phyloP scores from a whole-genome alignment of 2,113 vertebrate species.

The Grammomys surdaster region DNA sequence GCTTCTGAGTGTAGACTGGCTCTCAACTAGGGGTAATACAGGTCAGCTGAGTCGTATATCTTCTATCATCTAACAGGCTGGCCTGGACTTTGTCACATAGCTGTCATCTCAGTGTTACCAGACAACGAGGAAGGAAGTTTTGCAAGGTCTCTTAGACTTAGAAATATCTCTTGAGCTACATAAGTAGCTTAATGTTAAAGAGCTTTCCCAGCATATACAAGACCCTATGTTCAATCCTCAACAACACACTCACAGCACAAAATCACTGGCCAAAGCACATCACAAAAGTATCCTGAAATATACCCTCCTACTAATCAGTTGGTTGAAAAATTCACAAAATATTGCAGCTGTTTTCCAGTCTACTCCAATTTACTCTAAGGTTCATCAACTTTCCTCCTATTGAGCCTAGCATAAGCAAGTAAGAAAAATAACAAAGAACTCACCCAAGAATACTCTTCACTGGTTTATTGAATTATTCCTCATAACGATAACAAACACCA shows the following conservation, averaged over 20 bases:
- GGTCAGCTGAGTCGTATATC: background rate
- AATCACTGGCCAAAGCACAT: constrained; percentile 27
- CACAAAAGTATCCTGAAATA: constrained; percentile 40
- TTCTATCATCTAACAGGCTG: constrained; percentile 18
- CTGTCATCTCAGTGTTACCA: background rate
- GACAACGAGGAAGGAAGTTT: background rate
- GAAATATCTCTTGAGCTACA: background rate
- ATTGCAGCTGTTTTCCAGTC: background rate
- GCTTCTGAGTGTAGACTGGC: background rate
- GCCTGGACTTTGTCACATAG: background rate
- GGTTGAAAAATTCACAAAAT: background rate
- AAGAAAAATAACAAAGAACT: constrained; percentile 81
- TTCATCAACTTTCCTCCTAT: constrained; percentile 79
- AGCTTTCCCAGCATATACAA: background rate
- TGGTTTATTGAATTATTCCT: constrained; percentile 77
- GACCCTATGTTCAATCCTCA: background rate
- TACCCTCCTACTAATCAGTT: background rate
- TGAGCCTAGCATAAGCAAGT: constrained; percentile 80
- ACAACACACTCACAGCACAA: background rate
- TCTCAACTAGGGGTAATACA: background rate
- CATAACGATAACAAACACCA: constrained; percentile 19
- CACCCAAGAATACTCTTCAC: constrained; percentile 73
- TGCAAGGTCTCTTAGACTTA: constrained; percentile 14
- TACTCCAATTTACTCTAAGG: background rate
- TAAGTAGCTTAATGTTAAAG: background rate